Conservation (phyloP, 2,797 vertebrate genomes). For the Valencia hispanica region DNA sequence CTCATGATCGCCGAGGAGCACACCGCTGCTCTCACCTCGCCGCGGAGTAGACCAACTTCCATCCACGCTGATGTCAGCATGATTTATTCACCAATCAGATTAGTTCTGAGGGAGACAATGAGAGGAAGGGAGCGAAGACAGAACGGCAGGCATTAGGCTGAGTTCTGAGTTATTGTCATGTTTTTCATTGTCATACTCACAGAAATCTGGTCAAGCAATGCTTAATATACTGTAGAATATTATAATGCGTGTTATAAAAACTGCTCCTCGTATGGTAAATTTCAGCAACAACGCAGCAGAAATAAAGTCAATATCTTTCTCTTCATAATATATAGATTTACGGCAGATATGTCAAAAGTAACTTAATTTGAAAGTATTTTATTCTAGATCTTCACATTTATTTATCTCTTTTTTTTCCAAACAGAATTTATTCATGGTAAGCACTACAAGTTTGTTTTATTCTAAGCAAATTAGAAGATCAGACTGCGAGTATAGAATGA, state of each 20-base stretch:
- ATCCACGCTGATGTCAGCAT: slow-evolving; percentile 78
- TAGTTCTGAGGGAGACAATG: slow-evolving; percentile 64
- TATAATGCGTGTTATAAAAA: not conserved
- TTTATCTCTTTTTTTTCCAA: not conserved
- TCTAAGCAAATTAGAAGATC: not conserved
- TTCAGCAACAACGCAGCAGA: slow-evolving; percentile 1
- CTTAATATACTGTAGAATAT: not conserved
- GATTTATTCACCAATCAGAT: slow-evolving; percentile 82
- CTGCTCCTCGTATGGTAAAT: not conserved
- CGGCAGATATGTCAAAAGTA: not conserved
- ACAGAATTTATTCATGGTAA: not conserved
- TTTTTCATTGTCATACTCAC: slow-evolving; percentile 35
- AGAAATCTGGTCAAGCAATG: slow-evolving; percentile 28
- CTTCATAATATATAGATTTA: not conserved
- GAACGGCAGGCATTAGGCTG: slow-evolving; percentile 31
- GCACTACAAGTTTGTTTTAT: not conserved
- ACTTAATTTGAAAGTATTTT: not conserved
- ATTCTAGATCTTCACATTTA: not conserved
- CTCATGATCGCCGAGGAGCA: slow-evolving; percentile 76
- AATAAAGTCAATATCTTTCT: not conserved
- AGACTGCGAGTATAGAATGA: not conserved
- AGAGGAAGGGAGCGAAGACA: slow-evolving; percentile 44
- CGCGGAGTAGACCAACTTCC: slow-evolving; percentile 69
- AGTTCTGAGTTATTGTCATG: slow-evolving; percentile 50
- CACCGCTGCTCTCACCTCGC: slow-evolving; percentile 55